Evolutionary conservation across 1,140 invertebrate genomes (phyloP).

Genomic region (Drepana arcuata): DNA sequence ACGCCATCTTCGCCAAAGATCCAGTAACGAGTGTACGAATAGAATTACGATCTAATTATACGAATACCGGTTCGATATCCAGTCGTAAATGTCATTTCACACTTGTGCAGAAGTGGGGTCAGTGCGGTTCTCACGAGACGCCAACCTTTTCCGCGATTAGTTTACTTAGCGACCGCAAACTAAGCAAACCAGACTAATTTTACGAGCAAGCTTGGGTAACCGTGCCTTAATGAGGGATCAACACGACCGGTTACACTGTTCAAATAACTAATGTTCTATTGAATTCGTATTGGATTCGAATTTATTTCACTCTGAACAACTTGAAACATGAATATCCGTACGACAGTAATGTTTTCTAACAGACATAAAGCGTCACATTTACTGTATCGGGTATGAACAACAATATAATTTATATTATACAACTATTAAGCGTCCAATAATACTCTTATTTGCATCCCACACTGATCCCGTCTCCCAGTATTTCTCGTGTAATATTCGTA

Average conservation of each 20-base stretch:
- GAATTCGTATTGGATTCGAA: constrained; percentile 5
- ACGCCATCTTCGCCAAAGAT: constrained; percentile 2
- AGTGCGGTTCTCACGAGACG: constrained; percentile 34
- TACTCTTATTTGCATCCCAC: too few species aligned
- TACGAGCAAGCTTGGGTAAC: constrained; percentile 15
- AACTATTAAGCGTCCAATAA: too few species aligned
- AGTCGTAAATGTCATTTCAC: constrained; percentile 44
- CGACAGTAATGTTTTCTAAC: too few species aligned
- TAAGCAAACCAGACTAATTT: constrained; percentile 26
- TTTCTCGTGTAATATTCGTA: too few species aligned
- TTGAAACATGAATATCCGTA: too few species aligned
- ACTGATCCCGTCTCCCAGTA: too few species aligned
- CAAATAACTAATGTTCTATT: too few species aligned
- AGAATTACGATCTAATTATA: constrained; percentile 53
- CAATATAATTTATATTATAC: too few species aligned
- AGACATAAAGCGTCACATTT: too few species aligned
- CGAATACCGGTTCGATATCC: constrained; percentile 23
- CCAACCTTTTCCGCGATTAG: constrained; percentile 25
- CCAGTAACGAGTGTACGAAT: constrained; percentile 33
- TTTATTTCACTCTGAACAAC: too few species aligned
- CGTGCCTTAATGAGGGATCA: constrained; percentile 21
- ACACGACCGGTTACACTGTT: too few species aligned
- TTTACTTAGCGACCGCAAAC: constrained; percentile 17
- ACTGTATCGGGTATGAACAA: too few species aligned
- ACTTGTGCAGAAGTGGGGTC: constrained; percentile 16